Percentiles rank a stretch among this genome's conserved stretches.
These are phyloP conservation scores for Cyanoderma ruficeps DNA, from an alignment of 2,113 vertebrate species.

Conservation along the genomic window DNA sequence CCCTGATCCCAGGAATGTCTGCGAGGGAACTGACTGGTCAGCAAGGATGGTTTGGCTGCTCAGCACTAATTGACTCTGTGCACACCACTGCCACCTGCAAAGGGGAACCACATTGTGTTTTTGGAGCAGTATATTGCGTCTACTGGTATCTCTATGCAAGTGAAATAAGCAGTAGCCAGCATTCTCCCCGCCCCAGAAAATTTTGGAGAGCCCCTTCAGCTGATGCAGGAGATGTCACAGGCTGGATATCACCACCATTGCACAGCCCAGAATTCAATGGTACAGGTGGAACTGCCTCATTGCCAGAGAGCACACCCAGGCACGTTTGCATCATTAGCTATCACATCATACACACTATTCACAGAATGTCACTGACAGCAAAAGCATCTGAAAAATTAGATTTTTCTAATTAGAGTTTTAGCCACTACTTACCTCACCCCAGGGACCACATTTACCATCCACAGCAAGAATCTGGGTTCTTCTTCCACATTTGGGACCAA, in stretches of 20 bases:
- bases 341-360: background rate
- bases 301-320: background rate
- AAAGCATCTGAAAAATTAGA: background rate
- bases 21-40: background rate
- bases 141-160: background rate
- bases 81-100: background rate
- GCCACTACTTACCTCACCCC: background rate
- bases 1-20: fast-evolving
- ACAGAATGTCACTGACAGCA: background rate
- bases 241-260: fast-evolving
- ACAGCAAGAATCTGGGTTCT: background rate
- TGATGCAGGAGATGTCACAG: background rate
- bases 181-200: background rate
- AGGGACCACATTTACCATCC: background rate
- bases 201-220: background rate
- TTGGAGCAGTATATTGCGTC: background rate
- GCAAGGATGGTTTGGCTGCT: background rate
- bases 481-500: background rate
- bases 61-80: background rate
- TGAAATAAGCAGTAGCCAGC: background rate
- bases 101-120: background rate
- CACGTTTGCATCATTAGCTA: background rate
- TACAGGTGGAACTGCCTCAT: too few species aligned
- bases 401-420: background rate
- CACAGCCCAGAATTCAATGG: fast-evolving